These are phyloP conservation scores for Petrocephalus sullivani DNA, from an alignment of 2,797 vertebrate genomes.

Conservation along the genomic window DNA sequence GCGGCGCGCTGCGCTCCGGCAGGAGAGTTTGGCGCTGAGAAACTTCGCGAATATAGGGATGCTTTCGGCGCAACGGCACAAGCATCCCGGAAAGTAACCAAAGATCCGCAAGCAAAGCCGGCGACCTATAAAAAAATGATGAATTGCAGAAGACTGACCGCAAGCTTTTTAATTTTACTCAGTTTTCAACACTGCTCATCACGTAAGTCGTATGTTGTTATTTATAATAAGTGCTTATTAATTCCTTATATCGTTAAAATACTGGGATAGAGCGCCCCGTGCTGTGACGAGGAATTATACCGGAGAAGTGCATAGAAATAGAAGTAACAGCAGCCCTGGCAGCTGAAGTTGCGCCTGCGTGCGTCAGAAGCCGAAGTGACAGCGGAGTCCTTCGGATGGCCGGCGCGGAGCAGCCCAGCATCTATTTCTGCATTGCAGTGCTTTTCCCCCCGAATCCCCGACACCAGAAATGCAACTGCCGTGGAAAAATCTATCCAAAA, in stretches of 20 bases:
- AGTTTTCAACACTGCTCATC: slow-evolving; percentile 64
- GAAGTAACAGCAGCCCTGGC: not conserved
- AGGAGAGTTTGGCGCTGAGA: slow-evolving; percentile 64
- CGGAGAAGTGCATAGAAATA: not conserved
- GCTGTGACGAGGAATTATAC: not conserved
- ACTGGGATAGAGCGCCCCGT: not conserved
- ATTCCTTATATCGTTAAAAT: not conserved
- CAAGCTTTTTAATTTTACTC: slow-evolving; percentile 61
- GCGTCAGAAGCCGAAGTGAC: not conserved
- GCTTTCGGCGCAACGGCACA: slow-evolving; percentile 35
- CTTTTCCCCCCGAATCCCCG: slow-evolving; percentile 48
- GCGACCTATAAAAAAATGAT: slow-evolving; percentile 48
- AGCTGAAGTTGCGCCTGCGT: not conserved
- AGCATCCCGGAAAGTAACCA: slow-evolving; percentile 45
- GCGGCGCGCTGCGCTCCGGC: slow-evolving; percentile 31
- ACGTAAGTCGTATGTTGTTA: slow-evolving; percentile 60
- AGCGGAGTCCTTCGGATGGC: not conserved
- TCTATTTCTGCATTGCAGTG: slow-evolving; percentile 72
- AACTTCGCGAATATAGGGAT: slow-evolving; percentile 59
- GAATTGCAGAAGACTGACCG: slow-evolving; percentile 63
- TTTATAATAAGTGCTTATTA: not conserved
- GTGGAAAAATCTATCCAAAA: not conserved
- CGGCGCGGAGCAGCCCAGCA: not conserved
- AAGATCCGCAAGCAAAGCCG: slow-evolving; percentile 43
- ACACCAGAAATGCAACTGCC: slow-evolving; percentile 48